Percentiles rank a stretch among this genome's conserved stretches.
phyloP scores from a whole-genome alignment of 2,888 invertebrate genomes.

The Cheilosia impressa region DNA sequence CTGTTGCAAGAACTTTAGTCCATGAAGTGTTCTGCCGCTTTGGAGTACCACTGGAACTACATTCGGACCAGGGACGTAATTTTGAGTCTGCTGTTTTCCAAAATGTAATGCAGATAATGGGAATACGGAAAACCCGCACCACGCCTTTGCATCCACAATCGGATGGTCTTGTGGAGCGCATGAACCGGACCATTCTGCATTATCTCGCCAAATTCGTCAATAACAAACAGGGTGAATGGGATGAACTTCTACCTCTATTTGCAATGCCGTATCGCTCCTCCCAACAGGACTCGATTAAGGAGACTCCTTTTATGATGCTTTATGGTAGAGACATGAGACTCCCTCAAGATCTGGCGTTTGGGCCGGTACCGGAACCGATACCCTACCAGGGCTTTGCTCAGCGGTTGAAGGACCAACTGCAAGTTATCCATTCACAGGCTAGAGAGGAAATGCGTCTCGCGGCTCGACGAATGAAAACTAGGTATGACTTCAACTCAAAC shows the following conservation, averaged over 20 bases:
- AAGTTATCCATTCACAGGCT: constrained; percentile 2
- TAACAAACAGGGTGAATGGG: constrained; percentile 65
- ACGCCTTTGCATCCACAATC: constrained; percentile 48
- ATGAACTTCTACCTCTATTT: constrained; percentile 52
- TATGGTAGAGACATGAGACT: constrained; percentile 70
- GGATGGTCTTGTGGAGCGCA: too few relatives aligned
- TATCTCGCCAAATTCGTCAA: constrained; percentile 72
- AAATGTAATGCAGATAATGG: constrained; percentile 49
- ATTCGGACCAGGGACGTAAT: constrained; percentile 65
- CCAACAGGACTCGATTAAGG: constrained; percentile 65
- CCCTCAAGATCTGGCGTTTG: constrained; percentile 73
- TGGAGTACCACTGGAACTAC: constrained; percentile 56
- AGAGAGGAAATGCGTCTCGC: not conserved
- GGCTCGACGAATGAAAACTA: constrained; percentile 4
- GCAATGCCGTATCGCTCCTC: constrained; percentile 62
- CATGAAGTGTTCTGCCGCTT: constrained; percentile 51
- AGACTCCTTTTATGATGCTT: constrained; percentile 66
- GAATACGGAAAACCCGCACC: constrained; percentile 65
- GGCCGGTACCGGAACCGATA: constrained; percentile 60
- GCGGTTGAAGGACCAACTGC: constrained; percentile 8
- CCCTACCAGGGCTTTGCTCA: constrained; percentile 14
- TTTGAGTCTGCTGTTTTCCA: constrained; percentile 57
- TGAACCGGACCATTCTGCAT: constrained; percentile 75
- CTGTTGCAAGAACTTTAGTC: constrained; percentile 44
- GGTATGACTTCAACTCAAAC: constrained; percentile 19